Conservation (phyloP, 2,113 vertebrate genomes). For the Actinemys pallida region DNA sequence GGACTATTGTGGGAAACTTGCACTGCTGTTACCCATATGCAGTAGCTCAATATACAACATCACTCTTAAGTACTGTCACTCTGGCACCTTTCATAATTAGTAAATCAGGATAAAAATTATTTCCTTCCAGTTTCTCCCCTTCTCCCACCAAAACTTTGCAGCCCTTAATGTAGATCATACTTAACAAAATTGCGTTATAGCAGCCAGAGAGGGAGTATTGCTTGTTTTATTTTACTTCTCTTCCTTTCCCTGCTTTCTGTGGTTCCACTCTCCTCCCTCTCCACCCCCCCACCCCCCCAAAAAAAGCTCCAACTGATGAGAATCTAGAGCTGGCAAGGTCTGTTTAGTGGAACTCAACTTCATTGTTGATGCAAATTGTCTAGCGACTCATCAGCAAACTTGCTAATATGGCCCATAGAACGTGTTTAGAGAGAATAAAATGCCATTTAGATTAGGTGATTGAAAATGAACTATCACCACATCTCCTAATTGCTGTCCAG, state of each 20-base stretch:
- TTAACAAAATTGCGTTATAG: rapidly evolving
- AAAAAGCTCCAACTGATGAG: neutral
- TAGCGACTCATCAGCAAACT: neutral
- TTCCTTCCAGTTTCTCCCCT: rapidly evolving
- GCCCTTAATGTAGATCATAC: rapidly evolving
- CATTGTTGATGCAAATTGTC: rapidly evolving
- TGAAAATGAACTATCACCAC: neutral
- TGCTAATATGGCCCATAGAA: rapidly evolving
- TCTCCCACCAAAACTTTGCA: neutral
- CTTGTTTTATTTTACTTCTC: neutral
- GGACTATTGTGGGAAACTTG: neutral
- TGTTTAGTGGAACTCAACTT: rapidly evolving
- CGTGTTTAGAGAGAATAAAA: neutral
- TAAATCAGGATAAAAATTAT: rapidly evolving
- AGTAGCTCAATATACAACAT: rapidly evolving
- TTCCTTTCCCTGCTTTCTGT: neutral
- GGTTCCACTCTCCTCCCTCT: neutral
- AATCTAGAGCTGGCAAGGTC: neutral
- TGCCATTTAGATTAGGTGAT: neutral
- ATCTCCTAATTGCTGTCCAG: neutral
- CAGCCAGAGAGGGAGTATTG: neutral
- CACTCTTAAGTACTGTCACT: neutral
- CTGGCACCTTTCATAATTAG: neutral
- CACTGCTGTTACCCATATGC: rapidly evolving
- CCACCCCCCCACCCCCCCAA: too few species aligned